These are phyloP conservation scores for Amphiprion percula DNA, from an alignment of 2,113 vertebrate species.

Conservation along the genomic window DNA sequence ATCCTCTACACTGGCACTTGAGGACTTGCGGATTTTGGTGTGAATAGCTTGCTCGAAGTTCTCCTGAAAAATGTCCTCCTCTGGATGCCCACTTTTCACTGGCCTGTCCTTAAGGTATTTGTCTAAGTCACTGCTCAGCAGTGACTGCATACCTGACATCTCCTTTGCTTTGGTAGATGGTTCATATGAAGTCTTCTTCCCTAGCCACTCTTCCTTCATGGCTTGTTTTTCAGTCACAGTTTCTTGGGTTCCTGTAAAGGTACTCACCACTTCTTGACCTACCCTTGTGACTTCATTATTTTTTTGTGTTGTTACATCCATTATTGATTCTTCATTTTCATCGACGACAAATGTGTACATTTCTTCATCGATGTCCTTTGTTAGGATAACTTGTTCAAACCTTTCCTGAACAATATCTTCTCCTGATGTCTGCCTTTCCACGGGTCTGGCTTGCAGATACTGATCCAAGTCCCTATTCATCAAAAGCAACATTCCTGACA, in stretches of 20 bases:
- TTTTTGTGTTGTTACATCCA: not conserved
- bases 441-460: conserved; percentile 24
- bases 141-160: conserved; percentile 74
- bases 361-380: conserved; percentile 73
- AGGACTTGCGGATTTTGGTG: conserved; percentile 25
- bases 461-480: conserved; percentile 81
- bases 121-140: conserved; percentile 82
- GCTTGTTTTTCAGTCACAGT: conserved; percentile 34
- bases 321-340: conserved; percentile 14
- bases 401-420: conserved; percentile 67
- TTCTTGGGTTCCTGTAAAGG: not conserved
- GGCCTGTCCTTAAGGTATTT: conserved; percentile 48
- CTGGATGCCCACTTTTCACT: conserved; percentile 31
- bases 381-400: conserved; percentile 69
- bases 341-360: not conserved
- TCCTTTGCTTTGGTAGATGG: conserved; percentile 64
- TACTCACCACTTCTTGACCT: conserved; percentile 8
- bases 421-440: conserved; percentile 38
- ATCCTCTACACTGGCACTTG: conserved; percentile 5
- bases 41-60: conserved; percentile 67
- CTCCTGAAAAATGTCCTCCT: conserved; percentile 67
- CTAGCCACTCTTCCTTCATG: conserved; percentile 76
- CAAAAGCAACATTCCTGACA: conserved; percentile 78
- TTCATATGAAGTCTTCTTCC: conserved; percentile 56
- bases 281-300: not conserved